Evolutionary conservation across 2,888 invertebrate species (phyloP).

Genomic region (Acleris cristana): DNA sequence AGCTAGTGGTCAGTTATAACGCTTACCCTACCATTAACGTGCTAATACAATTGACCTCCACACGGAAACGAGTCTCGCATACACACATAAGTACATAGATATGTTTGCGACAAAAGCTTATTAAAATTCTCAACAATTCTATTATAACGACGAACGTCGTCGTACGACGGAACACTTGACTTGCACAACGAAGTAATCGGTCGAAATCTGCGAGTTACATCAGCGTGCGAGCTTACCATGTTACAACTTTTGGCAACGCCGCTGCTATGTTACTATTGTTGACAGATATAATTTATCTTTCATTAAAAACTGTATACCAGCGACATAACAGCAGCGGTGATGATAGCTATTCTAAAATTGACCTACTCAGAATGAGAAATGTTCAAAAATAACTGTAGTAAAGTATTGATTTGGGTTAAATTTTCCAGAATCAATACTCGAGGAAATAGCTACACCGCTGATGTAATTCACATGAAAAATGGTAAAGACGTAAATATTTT

Average conservation of each 20-base stretch:
- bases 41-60: slow-evolving; percentile 51
- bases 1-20: slow-evolving; percentile 26
- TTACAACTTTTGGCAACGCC: no score
- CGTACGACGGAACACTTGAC: slow-evolving; percentile 20
- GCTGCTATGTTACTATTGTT: no score
- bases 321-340: no score
- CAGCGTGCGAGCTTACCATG: neutral
- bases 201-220: slow-evolving; percentile 1
- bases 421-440: neutral
- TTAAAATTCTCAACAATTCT: slow-evolving; percentile 59
- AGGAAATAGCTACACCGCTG: neutral
- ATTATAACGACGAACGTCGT: slow-evolving; percentile 32
- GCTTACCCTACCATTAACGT: slow-evolving; percentile 30
- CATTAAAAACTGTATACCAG: no score
- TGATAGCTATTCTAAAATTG: no score
- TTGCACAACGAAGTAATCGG: slow-evolving; percentile 10
- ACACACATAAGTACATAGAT: slow-evolving; percentile 70
- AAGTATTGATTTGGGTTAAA: neutral
- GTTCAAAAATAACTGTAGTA: no score
- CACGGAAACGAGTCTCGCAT: slow-evolving; percentile 57
- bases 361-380: no score
- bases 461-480: slow-evolving; percentile 5
- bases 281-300: no score
- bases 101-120: slow-evolving; percentile 82
- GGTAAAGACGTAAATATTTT: slow-evolving; percentile 10